Evolutionary conservation across 2,888 invertebrate species (phyloP).

Genomic region (Volucella zonaria): DNA sequence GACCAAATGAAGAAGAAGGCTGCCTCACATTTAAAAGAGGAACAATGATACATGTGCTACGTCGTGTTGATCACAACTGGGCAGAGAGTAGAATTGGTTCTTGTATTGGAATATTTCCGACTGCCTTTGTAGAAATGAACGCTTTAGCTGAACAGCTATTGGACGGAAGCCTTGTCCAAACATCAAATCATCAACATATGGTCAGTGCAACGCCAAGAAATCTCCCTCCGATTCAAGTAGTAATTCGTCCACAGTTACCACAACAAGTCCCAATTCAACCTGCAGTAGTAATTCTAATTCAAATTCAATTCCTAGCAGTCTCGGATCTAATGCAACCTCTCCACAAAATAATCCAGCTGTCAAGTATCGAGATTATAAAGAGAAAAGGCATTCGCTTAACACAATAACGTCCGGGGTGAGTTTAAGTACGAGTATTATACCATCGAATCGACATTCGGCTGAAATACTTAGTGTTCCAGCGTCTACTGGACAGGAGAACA

Average conservation of each 20-base stretch:
- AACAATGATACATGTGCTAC: slow-evolving; percentile 92
- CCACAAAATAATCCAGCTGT: slow-evolving; percentile 79
- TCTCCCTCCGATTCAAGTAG: slow-evolving; percentile 88
- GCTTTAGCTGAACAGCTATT: slow-evolving; percentile 92
- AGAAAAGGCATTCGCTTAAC: slow-evolving; percentile 85
- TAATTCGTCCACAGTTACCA: slow-evolving; percentile 83
- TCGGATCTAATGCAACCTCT: slow-evolving; percentile 83
- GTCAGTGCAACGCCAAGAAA: slow-evolving; percentile 82
- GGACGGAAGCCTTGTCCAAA: slow-evolving; percentile 82
- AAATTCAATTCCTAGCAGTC: slow-evolving; percentile 89
- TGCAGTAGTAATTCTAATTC: slow-evolving; percentile 86
- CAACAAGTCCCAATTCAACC: slow-evolving; percentile 88
- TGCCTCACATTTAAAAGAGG: slow-evolving; percentile 95
- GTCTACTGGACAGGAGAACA: slow-evolving; percentile 32
- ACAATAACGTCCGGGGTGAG: slow-evolving; percentile 77
- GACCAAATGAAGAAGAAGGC: slow-evolving; percentile 94
- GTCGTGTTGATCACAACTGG: slow-evolving; percentile 96
- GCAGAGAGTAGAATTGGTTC: slow-evolving; percentile 93
- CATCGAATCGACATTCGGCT: slow-evolving; percentile 86
- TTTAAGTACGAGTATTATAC: slow-evolving; percentile 79
- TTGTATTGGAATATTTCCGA: slow-evolving; percentile 93
- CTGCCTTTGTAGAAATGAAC: slow-evolving; percentile 95
- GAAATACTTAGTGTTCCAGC: slow-evolving; percentile 86
- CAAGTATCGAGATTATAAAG: slow-evolving; percentile 80
- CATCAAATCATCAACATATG: slow-evolving; percentile 43